Percentiles rank a stretch among this genome's conserved stretches.
These are phyloP conservation scores for Tenebrio molitor DNA, from an alignment of 1,140 invertebrate genomes.

Conservation along the genomic window DNA sequence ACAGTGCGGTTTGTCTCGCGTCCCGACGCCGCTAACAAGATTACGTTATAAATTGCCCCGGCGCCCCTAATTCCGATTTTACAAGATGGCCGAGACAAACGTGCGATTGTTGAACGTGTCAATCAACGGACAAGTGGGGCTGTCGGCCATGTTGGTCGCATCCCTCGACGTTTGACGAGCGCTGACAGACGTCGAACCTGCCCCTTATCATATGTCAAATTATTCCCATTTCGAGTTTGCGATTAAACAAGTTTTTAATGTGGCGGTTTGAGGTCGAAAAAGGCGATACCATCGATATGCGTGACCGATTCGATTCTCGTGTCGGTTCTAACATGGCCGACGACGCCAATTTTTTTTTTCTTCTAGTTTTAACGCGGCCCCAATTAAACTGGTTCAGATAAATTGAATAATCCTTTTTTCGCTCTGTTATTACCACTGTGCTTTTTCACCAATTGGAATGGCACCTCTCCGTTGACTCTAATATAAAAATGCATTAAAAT, in stretches of 20 bases:
- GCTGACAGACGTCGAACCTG: constrained; percentile 59
- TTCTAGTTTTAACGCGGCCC: constrained; percentile 29
- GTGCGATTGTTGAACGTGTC: constrained; percentile 63
- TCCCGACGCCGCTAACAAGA: constrained; percentile 44
- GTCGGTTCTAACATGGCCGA: constrained; percentile 39
- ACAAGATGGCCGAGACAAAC: constrained; percentile 60
- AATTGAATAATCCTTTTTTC: constrained; percentile 37
- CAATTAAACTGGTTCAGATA: constrained; percentile 17
- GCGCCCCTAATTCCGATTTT: neutral
- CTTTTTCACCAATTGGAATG: constrained; percentile 22
- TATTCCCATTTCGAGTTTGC: constrained; percentile 41
- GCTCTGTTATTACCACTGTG: constrained; percentile 7
- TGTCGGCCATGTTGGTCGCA: constrained; percentile 62
- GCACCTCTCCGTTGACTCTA: constrained; percentile 24
- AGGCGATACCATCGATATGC: constrained; percentile 42
- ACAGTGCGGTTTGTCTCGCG: constrained; percentile 54
- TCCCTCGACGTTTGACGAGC: constrained; percentile 62
- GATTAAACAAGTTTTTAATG: constrained; percentile 31
- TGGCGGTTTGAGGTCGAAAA: constrained; percentile 25
- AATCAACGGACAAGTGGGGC: constrained; percentile 63
- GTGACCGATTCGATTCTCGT: constrained; percentile 45
- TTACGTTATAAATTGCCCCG: constrained; percentile 31
- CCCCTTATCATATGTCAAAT: constrained; percentile 61
- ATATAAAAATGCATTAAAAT: constrained; percentile 40
- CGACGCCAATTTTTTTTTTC: constrained; percentile 17